Conservation (phyloP, 2,888 invertebrate species). For the Spilarctia lutea region DNA sequence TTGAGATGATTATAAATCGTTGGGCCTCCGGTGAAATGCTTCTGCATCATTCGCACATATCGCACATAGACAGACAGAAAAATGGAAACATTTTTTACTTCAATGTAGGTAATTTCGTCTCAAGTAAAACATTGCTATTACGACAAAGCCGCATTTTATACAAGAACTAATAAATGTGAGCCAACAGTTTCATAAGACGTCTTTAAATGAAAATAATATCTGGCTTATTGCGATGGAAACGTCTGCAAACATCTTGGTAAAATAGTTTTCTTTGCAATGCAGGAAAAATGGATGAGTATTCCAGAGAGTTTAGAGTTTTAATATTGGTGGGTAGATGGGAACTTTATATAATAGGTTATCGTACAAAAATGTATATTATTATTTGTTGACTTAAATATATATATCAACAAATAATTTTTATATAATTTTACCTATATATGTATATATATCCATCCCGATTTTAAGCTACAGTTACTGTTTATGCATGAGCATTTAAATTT, state of each 20-base stretch:
- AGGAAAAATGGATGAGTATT: slow-evolving; percentile 9
- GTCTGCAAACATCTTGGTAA: slow-evolving; percentile 9
- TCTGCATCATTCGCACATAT: too few species aligned
- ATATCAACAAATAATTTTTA: too few species aligned
- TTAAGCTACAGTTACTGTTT: too few species aligned
- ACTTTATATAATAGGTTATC: background rate
- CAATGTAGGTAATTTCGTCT: background rate
- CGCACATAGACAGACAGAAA: too few species aligned
- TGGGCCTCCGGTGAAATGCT: too few species aligned
- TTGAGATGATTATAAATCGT: too few species aligned
- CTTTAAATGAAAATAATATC: slow-evolving; percentile 8
- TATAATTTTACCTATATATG: too few species aligned
- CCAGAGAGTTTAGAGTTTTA: background rate
- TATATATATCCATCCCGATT: too few species aligned
- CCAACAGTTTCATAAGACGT: background rate
- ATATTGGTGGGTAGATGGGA: background rate
- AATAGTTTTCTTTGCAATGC: slow-evolving; percentile 19
- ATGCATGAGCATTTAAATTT: too few species aligned
- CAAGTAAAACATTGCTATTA: background rate
- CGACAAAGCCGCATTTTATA: background rate
- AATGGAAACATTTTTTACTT: background rate
- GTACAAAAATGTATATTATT: background rate
- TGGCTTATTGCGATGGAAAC: slow-evolving; percentile 9
- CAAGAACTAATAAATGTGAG: background rate
- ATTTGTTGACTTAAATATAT: background rate